Evolutionary conservation across 53 echinoderm and acorn worm genomes (phyloP).

Genomic region (Echinometra lucunter): DNA sequence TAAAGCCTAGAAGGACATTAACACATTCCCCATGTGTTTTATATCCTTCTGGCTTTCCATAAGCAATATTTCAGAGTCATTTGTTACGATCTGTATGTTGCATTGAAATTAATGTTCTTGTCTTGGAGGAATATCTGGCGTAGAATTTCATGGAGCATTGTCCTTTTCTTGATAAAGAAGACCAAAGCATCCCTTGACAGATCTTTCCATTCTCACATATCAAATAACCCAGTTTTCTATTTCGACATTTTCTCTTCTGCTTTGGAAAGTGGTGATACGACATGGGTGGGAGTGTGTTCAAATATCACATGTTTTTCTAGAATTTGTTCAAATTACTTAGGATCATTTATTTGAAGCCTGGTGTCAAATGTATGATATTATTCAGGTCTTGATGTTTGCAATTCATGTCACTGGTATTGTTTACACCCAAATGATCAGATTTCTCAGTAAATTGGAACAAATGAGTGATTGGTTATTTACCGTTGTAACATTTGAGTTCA

Average conservation of each 20-base stretch:
- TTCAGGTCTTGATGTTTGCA: neutral
- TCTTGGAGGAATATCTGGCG: neutral
- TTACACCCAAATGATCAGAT: neutral
- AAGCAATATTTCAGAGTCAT: neutral
- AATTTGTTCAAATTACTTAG: conserved; percentile 15
- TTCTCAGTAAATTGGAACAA: conserved; percentile 3
- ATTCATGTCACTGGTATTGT: neutral
- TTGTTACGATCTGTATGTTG: neutral
- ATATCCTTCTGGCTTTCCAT: neutral
- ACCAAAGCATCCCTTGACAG: conserved; percentile 48
- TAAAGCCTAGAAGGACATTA: neutral
- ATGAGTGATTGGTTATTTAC: neutral
- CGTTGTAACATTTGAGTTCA: neutral
- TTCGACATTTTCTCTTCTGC: neutral
- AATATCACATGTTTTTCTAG: neutral
- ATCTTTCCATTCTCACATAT: conserved; percentile 16
- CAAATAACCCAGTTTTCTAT: conserved; percentile 37
- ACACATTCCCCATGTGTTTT: neutral
- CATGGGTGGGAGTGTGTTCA: neutral
- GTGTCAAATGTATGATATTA: neutral
- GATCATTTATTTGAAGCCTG: conserved; percentile 15
- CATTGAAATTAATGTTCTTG: neutral
- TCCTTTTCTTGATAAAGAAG: conserved; percentile 38
- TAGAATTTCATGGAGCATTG: conserved; percentile 43
- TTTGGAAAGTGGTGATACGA: neutral